Evolutionary conservation across 1,140 invertebrate genomes (phyloP).

Genomic region (Leguminivora glycinivorella): DNA sequence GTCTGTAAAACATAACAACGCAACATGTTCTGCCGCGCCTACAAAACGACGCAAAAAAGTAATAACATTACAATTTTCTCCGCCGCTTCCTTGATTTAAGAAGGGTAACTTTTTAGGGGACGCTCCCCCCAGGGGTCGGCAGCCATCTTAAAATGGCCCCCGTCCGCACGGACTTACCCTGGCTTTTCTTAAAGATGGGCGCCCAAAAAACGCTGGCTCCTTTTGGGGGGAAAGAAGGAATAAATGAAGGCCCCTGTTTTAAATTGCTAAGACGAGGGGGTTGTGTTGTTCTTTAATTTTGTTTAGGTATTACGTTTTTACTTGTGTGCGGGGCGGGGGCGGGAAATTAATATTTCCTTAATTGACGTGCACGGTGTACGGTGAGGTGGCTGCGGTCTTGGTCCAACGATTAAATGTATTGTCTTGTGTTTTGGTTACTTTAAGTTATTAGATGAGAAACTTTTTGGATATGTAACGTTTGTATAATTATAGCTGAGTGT

Average conservation of each 20-base stretch:
- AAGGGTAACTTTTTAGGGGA: slow-evolving; percentile 61
- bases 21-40: not conserved
- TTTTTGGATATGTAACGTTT: too few relatives aligned
- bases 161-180: not conserved
- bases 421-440: not conserved
- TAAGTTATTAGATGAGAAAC: too few relatives aligned
- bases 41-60: slow-evolving; percentile 36
- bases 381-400: not conserved
- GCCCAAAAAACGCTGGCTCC: slow-evolving; percentile 46
- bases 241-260: slow-evolving; percentile 62
- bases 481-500: too few relatives aligned
- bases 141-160: not conserved
- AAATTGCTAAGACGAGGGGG: slow-evolving; percentile 63
- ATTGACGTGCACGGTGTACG: not conserved
- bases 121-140: slow-evolving; percentile 13
- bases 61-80: slow-evolving; percentile 52
- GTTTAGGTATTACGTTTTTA: slow-evolving; percentile 38
- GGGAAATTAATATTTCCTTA: not conserved
- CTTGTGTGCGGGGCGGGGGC: not conserved
- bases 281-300: slow-evolving; percentile 50
- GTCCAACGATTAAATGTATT: not conserved
- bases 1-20: too few relatives aligned
- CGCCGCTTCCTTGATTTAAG: slow-evolving; percentile 50
- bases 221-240: slow-evolving; percentile 56
- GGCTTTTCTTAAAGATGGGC: slow-evolving; percentile 1